Percentiles rank a stretch among this genome's conserved stretches.
These are phyloP conservation scores for Anoplius nigerrimus DNA, from an alignment of 2,888 invertebrate species.

Conservation along the genomic window DNA sequence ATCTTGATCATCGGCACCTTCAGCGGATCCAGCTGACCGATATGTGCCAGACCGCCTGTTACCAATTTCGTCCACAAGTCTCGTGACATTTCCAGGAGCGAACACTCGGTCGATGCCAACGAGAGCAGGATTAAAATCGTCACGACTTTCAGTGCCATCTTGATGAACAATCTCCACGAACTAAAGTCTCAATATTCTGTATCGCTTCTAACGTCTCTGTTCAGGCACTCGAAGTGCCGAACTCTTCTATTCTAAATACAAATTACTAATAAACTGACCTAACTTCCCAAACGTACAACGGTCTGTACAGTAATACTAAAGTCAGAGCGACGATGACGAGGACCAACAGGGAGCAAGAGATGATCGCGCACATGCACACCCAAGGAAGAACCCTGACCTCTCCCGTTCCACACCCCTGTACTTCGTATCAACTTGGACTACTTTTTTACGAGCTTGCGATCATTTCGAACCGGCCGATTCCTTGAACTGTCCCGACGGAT, in stretches of 20 bases:
- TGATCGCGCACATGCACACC: slow-evolving; percentile 27
- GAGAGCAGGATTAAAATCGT: neutral
- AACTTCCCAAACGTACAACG: slow-evolving; percentile 61
- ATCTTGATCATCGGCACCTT: slow-evolving; percentile 70
- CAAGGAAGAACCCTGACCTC: no score
- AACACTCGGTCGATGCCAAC: slow-evolving; percentile 14
- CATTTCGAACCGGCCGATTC: neutral
- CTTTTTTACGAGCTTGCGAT: no score
- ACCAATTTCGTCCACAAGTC: slow-evolving; percentile 66
- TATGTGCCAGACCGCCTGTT: slow-evolving; percentile 62
- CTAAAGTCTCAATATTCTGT: no score
- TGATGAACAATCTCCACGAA: no score
- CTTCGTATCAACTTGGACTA: no score
- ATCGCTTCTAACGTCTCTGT: no score
- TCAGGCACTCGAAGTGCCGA: neutral
- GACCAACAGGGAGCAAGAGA: slow-evolving; percentile 46
- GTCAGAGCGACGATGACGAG: slow-evolving; percentile 54
- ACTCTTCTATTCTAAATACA: slow-evolving; percentile 13
- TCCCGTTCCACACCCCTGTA: no score
- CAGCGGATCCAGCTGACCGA: slow-evolving; percentile 67
- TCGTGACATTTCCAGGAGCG: slow-evolving; percentile 68
- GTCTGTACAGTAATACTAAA: slow-evolving; percentile 59
- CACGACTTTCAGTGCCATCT: no score
- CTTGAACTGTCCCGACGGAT: no score
- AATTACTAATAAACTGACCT: slow-evolving; percentile 29